Conservation (phyloP, 2,888 invertebrate genomes). For the Latheticus oryzae region DNA sequence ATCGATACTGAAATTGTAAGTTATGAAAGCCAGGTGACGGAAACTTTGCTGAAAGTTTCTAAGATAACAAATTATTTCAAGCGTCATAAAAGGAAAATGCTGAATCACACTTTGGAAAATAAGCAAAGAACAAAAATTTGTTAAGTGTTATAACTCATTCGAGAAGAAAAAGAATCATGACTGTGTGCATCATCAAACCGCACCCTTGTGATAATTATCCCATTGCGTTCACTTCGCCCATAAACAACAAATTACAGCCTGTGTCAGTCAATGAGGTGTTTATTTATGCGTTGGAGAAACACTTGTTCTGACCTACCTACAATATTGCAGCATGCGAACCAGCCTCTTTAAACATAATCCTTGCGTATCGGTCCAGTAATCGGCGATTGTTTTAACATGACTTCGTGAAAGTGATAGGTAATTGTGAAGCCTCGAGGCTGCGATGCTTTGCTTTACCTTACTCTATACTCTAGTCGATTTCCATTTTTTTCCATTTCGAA, state of each 20-base stretch:
- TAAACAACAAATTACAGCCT: constrained; percentile 33
- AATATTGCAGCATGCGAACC: constrained; percentile 34
- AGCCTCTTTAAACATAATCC: constrained; percentile 13
- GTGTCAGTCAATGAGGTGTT: constrained; percentile 37
- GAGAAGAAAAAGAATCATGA: constrained; percentile 1
- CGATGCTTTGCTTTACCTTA: no score
- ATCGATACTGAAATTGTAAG: no score
- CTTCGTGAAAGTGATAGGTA: constrained; percentile 53
- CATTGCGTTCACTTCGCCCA: constrained; percentile 29
- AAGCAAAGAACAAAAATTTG: no score
- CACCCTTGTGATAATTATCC: constrained; percentile 25
- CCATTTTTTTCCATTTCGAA: constrained; percentile 5
- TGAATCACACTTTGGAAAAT: no score
- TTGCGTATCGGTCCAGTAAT: constrained; percentile 13
- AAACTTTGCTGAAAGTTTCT: no score
- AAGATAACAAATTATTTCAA: no score
- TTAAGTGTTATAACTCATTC: no score
- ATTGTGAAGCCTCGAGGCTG: constrained; percentile 16
- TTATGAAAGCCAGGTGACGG: no score
- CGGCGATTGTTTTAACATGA: constrained; percentile 21
- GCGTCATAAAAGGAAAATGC: no score
- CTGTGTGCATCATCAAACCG: constrained; percentile 6
- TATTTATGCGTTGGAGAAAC: constrained; percentile 35
- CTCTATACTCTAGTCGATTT: no score
- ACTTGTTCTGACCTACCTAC: constrained; percentile 38